These are phyloP conservation scores for Margarornis squamiger DNA, from an alignment of 2,797 vertebrate genomes.

Conservation along the genomic window DNA sequence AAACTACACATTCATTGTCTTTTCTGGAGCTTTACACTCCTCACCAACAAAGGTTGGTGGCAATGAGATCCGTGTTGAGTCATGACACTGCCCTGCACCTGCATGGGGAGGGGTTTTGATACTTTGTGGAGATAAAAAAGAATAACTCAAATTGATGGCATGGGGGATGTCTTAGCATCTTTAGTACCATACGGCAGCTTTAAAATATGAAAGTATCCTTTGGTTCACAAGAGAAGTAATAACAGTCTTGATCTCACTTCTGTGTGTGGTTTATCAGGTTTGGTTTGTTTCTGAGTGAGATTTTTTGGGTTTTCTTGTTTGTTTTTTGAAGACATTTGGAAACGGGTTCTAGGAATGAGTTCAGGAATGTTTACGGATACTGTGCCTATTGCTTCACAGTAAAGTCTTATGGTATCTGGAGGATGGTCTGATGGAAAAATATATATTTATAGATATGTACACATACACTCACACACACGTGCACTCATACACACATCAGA, in stretches of 20 bases:
- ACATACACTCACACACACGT: conserved; percentile 19
- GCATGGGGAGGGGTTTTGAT: not conserved
- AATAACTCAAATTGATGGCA: conserved; percentile 39
- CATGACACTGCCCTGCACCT: conserved; percentile 54
- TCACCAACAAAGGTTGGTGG: conserved; percentile 48
- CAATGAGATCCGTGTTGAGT: conserved; percentile 44
- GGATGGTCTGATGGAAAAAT: conserved; percentile 20
- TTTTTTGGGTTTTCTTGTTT: conserved; percentile 8
- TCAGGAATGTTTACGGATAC: conserved; percentile 29
- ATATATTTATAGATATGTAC: conserved; percentile 40
- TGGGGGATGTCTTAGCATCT: conserved; percentile 62
- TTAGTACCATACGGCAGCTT: conserved; percentile 76
- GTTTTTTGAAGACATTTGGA: conserved; percentile 38
- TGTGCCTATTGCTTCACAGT: conserved; percentile 59
- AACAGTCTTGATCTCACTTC: conserved; percentile 53
- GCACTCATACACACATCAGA: conserved; percentile 48
- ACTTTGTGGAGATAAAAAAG: not conserved
- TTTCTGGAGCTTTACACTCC: conserved; percentile 62
- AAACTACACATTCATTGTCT: conserved; percentile 78
- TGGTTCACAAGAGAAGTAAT: conserved; percentile 70
- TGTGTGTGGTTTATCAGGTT: not conserved
- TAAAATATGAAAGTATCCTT: conserved; percentile 71
- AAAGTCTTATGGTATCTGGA: conserved; percentile 28
- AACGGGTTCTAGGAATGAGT: conserved; percentile 26
- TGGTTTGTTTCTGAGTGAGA: not conserved